phyloP scores from a whole-genome alignment of 2,113 vertebrate species.

The Ptychochromis oligacanthus region DNA sequence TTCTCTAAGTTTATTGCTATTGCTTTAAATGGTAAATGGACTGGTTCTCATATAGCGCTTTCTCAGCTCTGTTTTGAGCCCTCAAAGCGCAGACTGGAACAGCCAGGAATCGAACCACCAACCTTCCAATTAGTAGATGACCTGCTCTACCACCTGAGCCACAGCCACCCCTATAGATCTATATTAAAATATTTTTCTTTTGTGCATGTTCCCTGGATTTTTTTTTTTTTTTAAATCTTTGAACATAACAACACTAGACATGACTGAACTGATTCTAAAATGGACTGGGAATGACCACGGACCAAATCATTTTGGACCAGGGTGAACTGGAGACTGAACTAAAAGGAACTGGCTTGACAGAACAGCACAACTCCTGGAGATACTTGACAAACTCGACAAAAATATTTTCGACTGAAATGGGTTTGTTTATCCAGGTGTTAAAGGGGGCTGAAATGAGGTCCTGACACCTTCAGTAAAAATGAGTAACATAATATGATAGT shows the following conservation, averaged over 20 bases:
- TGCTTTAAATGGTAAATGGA: too few species aligned
- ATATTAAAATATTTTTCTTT: neutral
- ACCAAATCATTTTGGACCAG: neutral
- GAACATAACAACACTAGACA: neutral
- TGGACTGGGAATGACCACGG: neutral
- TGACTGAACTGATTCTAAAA: neutral
- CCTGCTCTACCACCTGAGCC: too few species aligned
- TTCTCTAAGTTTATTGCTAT: conserved; percentile 8
- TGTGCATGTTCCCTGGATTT: neutral
- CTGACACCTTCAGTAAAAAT: fast-evolving
- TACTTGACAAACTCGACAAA: neutral
- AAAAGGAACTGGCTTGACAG: neutral
- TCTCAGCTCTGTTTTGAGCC: too few species aligned
- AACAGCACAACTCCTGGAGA: neutral
- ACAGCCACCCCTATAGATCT: too few species aligned
- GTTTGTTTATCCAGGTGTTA: neutral
- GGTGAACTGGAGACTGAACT: neutral
- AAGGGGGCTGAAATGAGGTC: neutral
- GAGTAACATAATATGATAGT: neutral
- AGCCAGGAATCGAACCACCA: too few species aligned
- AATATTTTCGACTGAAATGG: fast-evolving
- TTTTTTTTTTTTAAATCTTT: neutral
- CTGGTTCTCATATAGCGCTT: too few species aligned
- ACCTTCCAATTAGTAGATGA: too few species aligned
- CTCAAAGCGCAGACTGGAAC: too few species aligned